Evolutionary conservation across 2,113 vertebrate species (phyloP).

Genomic region (Puntigrus tetrazona): DNA sequence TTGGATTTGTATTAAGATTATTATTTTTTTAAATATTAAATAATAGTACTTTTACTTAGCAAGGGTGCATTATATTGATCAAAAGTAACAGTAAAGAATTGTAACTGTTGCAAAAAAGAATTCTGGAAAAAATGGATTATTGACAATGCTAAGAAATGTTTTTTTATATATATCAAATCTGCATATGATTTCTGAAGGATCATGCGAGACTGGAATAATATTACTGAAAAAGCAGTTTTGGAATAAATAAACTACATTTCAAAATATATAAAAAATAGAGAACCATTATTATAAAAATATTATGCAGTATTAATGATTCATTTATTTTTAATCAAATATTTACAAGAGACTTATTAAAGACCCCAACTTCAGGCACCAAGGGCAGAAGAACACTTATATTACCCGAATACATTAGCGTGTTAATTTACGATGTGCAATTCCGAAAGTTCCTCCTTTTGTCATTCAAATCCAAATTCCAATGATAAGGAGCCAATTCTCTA

Average conservation of each 20-base stretch:
- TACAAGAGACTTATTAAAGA: neutral
- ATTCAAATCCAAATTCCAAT: constrained; percentile 2
- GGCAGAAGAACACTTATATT: neutral
- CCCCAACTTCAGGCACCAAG: neutral
- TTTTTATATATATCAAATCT: too few relatives aligned
- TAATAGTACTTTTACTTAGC: too few relatives aligned
- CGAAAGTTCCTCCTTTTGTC: neutral
- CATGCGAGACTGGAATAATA: neutral
- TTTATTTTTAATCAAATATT: neutral
- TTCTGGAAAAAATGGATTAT: too few relatives aligned
- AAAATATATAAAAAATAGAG: too few relatives aligned
- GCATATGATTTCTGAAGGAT: neutral
- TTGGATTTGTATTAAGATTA: too few relatives aligned
- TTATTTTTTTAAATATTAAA: too few relatives aligned
- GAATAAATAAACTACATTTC: too few relatives aligned
- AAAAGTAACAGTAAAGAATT: too few relatives aligned
- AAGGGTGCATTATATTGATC: too few relatives aligned
- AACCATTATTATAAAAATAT: neutral
- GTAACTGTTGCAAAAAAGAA: too few relatives aligned
- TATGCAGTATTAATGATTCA: neutral
- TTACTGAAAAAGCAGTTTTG: neutral
- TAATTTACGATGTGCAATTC: neutral
- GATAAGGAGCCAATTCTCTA: neutral
- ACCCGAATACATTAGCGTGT: neutral
- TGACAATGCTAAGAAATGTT: too few relatives aligned